These are phyloP conservation scores for Centruroides vittatus DNA, from an alignment of 1,140 invertebrate species.

Conservation along the genomic window DNA sequence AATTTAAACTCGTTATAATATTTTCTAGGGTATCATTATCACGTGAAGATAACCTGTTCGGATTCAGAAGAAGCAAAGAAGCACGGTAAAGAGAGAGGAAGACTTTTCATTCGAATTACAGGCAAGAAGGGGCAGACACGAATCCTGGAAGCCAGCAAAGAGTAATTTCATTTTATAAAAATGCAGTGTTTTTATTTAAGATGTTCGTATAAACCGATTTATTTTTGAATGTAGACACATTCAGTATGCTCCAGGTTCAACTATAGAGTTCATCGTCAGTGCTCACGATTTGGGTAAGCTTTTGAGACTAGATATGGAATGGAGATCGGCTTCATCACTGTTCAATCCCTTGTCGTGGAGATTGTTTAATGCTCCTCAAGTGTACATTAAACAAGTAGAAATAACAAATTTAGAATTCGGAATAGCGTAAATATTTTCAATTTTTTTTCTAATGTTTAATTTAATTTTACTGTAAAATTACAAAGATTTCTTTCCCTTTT, in stretches of 20 bases:
- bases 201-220: background rate
- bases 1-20: background rate
- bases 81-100: conserved; percentile 42
- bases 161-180: conserved; percentile 17
- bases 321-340: conserved; percentile 46
- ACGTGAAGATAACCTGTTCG: conserved; percentile 42
- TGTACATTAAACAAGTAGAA: conserved; percentile 20
- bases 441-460: too few species aligned
- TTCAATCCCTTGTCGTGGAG: conserved; percentile 72
- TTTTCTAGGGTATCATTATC: conserved; percentile 53
- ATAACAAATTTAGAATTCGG: conserved; percentile 22
- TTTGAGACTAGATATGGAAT: conserved; percentile 47
- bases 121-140: conserved; percentile 38
- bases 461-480: too few species aligned
- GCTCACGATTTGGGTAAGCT: conserved; percentile 47
- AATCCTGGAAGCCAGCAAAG: conserved; percentile 18
- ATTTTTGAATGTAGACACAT: conserved; percentile 17
- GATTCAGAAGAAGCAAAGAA: conserved; percentile 59
- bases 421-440: conserved; percentile 13
- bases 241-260: conserved; percentile 49
- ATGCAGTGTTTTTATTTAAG: too few species aligned
- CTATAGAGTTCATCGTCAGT: conserved; percentile 49
- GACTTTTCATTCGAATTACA: conserved; percentile 50
- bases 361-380: conserved; percentile 41
- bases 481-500: too few species aligned